These are phyloP conservation scores for Anoncus sp. DNA, from an alignment of 2,888 invertebrate genomes.

Conservation along the genomic window DNA sequence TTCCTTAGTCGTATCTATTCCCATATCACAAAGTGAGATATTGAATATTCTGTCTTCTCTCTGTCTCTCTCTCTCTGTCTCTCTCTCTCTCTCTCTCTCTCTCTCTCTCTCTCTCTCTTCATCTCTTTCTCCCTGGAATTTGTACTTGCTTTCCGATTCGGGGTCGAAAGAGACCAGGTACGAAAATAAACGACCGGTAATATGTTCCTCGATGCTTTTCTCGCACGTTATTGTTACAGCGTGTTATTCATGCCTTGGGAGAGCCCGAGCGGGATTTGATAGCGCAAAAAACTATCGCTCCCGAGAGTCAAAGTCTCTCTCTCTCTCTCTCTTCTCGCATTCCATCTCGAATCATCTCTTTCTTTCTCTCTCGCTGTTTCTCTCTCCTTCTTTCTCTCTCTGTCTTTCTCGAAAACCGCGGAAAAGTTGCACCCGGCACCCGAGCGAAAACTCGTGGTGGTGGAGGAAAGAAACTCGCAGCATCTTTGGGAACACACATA, in stretches of 20 bases:
- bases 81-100: neutral
- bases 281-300: conserved; percentile 60
- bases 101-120: conserved; percentile 1
- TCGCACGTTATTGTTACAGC: conserved; percentile 1
- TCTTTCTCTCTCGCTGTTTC: conserved; percentile 7
- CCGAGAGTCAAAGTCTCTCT: conserved; percentile 20
- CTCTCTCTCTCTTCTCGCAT: conserved; percentile 3
- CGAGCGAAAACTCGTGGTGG: conserved; percentile 72
- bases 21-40: too few relatives aligned
- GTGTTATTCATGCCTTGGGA: conserved; percentile 9
- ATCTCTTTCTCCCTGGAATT: too few relatives aligned
- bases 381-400: conserved; percentile 5
- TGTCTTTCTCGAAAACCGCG: conserved; percentile 39
- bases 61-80: neutral
- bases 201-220: conserved; percentile 6
- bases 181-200: conserved; percentile 46
- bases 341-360: too few relatives aligned
- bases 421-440: conserved; percentile 83
- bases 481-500: conserved; percentile 58
- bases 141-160: conserved; percentile 42
- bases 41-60: too few relatives aligned
- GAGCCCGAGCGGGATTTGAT: conserved; percentile 53
- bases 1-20: too few relatives aligned
- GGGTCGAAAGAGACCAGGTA: conserved; percentile 55
- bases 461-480: conserved; percentile 58